Evolutionary conservation across 2,888 invertebrate genomes (phyloP), one percentile per base, ranked within the genome.

Genomic region (Phorcus lineatus): DNA sequence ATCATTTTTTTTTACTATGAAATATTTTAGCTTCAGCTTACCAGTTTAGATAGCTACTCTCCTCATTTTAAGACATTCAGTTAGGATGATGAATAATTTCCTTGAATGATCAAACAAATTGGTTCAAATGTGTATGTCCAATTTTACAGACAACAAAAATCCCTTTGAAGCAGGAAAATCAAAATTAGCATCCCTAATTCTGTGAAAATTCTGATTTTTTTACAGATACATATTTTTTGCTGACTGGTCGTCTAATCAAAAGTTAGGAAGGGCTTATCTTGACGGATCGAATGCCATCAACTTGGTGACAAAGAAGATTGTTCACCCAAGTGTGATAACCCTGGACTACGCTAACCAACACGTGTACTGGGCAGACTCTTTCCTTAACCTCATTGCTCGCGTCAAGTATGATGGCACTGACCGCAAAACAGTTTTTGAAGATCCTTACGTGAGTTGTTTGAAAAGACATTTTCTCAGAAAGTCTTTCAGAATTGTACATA

Each of bases 321-420:
- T 96, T 85, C 96, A 95, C 95, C 97, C 97, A 0, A 96, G 96
- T 88, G 97, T 97, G 1, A 93, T 98, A 70, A 96, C 97, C 0
- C 95, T 98, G 19, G 98, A 98, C 92, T 87, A 86, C 74, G 94
- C 94, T 0, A 94, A 95, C 75, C 95, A 95, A 77, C 95, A 96
- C 80, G 94, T 98, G 6, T 98, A 97, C 91, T 98, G 97, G 96
- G 95, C 96, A 0, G 97, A 98, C 91, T 96, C 97, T 13, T 95
- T 94, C 93, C 93, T 90, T 17, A 88, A 90, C 70, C 83, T 87
- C 28, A 84, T 92, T 6, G 96, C 97, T 93, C 94, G 96, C 82
- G 95, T 96, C 28, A 95, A 96, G 94, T 97, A 97, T 93, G 94
- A 96, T 90, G 97, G 97, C 13, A 93, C 93, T 19, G 94, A 95